phyloP scores from a whole-genome alignment of 35 echinoderm and acorn worm species.

The Anneissia japonica region DNA sequence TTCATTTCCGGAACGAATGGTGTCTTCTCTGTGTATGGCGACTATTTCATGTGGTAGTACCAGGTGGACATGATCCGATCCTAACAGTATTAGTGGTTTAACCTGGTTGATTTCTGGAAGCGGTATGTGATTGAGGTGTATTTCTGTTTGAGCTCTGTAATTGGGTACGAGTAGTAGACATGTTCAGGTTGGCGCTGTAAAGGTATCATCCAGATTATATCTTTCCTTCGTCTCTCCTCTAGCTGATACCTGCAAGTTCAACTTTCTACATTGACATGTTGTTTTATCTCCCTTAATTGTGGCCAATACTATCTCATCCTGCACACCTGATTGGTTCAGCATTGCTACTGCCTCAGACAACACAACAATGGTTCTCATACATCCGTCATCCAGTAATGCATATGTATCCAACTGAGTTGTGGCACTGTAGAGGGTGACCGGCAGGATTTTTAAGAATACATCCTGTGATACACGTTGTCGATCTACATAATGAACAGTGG shows the following conservation, averaged over 20 bases:
- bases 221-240: neutral
- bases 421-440: neutral
- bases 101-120: neutral
- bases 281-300: neutral
- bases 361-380: neutral
- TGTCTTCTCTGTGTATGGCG: too few relatives aligned
- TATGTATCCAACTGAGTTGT: neutral
- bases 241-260: neutral
- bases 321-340: neutral
- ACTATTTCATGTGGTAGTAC: neutral
- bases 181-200: neutral
- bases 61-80: neutral
- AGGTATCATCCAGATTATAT: neutral
- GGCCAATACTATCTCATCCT: neutral
- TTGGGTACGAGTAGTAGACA: neutral
- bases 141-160: neutral
- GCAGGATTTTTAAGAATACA: too few relatives aligned
- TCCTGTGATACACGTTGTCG: too few relatives aligned
- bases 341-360: neutral
- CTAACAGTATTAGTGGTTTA: neutral
- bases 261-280: neutral
- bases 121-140: neutral
- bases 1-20: too few relatives aligned
- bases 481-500: too few relatives aligned
- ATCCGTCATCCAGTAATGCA: neutral